Percentiles rank a stretch among this genome's conserved stretches.
These are phyloP conservation scores for Tipula unca DNA, from an alignment of 2,888 invertebrate genomes.

Conservation along the genomic window DNA sequence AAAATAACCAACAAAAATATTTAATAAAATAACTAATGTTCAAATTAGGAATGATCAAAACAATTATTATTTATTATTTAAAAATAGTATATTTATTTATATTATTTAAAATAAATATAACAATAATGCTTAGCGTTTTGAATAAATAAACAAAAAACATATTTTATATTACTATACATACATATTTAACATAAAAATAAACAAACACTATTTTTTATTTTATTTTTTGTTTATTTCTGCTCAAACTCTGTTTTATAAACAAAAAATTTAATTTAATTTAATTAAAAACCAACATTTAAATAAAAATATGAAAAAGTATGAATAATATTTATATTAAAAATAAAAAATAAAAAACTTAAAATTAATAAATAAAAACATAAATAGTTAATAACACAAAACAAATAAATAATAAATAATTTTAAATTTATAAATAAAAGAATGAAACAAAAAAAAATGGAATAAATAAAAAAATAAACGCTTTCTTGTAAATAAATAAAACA, in stretches of 20 bases:
- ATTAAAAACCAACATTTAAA: neutral
- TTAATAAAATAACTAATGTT: neutral
- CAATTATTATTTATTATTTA: neutral
- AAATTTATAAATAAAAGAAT: neutral
- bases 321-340: constrained; percentile 2
- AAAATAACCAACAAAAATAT: neutral
- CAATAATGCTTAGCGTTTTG: neutral
- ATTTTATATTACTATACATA: neutral
- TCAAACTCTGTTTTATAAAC: neutral
- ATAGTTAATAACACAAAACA: neutral
- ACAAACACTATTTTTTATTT: neutral
- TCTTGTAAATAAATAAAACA: constrained; percentile 17
- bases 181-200: neutral
- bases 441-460: neutral
- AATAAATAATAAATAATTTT: constrained; percentile 3
- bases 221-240: neutral
- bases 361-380: neutral
- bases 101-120: neutral
- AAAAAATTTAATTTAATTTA: neutral
- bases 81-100: neutral
- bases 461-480: neutral
- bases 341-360: neutral
- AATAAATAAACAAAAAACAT: neutral
- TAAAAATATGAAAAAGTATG: neutral
- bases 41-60: neutral